phyloP scores from a whole-genome alignment of 1,140 invertebrate species.

The Semibalanus balanoides region DNA sequence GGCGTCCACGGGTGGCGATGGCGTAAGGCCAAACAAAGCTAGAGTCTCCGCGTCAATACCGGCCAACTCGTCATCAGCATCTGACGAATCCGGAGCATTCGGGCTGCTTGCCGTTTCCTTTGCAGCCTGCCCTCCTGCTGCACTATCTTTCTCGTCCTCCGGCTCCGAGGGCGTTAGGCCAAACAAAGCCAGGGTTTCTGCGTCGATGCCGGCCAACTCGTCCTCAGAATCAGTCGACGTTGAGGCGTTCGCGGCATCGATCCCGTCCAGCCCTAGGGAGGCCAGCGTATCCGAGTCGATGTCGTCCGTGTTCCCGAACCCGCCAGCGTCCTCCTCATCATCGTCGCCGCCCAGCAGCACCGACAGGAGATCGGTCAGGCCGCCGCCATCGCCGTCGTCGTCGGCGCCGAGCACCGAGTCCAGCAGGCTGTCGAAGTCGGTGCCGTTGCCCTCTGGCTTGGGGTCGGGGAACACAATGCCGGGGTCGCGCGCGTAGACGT shows the following conservation, averaged over 20 bases:
- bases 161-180: no score
- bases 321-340: background rate
- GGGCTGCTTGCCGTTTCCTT: background rate
- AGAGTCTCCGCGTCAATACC: no score
- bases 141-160: no score
- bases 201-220: background rate
- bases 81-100: no score
- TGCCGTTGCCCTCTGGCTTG: background rate
- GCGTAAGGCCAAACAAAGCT: no score
- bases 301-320: background rate
- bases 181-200: background rate
- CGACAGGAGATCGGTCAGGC: background rate
- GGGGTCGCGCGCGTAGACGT: background rate
- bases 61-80: no score
- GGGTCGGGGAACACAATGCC: conserved; percentile 4
- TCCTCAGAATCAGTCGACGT: background rate
- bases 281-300: background rate
- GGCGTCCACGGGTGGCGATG: no score
- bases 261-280: background rate
- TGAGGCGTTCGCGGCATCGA: background rate
- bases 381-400: background rate
- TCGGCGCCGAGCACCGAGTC: background rate
- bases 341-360: background rate
- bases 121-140: no score
- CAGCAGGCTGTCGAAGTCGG: background rate